phyloP scores from a whole-genome alignment of 2,797 vertebrate genomes.

The Propithecus deckenii region DNA sequence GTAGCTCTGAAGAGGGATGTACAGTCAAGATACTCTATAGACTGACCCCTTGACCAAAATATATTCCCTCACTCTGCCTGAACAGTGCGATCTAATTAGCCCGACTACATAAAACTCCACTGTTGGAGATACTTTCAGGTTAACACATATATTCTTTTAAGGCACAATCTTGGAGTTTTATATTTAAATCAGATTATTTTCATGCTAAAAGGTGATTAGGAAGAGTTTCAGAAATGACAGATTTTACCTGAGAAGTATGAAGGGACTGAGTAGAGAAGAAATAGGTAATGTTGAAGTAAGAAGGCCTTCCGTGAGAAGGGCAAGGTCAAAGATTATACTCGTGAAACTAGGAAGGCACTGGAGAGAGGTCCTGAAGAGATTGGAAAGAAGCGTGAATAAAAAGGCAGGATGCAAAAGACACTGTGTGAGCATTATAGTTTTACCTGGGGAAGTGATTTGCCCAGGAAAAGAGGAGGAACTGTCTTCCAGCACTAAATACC shows the following conservation, averaged over 20 bases:
- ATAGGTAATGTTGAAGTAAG: background rate
- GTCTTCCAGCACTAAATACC: background rate
- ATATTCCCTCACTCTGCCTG: background rate
- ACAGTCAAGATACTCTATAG: background rate
- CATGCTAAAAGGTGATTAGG: background rate
- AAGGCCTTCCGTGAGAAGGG: background rate
- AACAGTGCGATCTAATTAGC: background rate
- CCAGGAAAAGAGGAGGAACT: background rate
- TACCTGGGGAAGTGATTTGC: background rate
- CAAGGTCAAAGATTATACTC: background rate
- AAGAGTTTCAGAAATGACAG: background rate
- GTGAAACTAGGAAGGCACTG: background rate
- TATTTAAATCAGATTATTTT: slow-evolving; percentile 24
- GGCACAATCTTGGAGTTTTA: background rate
- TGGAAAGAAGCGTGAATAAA: background rate
- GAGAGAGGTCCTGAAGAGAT: background rate
- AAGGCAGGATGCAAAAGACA: background rate
- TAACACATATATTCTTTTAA: background rate
- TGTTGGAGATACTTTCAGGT: background rate
- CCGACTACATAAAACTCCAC: background rate
- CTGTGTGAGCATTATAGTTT: background rate
- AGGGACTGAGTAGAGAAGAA: background rate
- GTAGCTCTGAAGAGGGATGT: background rate
- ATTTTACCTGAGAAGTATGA: background rate
- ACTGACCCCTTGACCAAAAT: background rate